phyloP scores from a whole-genome alignment of 2,113 vertebrate genomes.

The Rallus limicola region DNA sequence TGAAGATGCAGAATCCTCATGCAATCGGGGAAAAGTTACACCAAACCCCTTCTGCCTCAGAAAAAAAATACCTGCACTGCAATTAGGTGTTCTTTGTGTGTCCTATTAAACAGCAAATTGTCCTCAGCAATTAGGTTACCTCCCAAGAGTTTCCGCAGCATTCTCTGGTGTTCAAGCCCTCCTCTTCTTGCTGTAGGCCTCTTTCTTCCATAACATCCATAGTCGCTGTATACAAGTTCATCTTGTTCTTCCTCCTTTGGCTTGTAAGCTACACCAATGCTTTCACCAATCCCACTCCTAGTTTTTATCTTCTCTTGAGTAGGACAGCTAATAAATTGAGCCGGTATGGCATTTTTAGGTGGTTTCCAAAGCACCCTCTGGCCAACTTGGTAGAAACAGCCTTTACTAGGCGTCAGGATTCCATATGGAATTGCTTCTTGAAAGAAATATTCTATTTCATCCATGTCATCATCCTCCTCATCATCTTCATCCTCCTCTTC shows the following conservation, averaged over 20 bases:
- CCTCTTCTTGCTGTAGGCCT: conserved; percentile 11
- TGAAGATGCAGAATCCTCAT: background rate
- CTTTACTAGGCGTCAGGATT: conserved; percentile 20
- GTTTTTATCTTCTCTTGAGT: conserved; percentile 42
- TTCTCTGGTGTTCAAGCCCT: conserved; percentile 28
- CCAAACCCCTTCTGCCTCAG: background rate
- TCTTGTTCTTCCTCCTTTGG: conserved; percentile 35
- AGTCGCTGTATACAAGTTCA: conserved; percentile 24
- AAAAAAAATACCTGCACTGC: background rate
- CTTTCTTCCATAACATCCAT: conserved; percentile 40
- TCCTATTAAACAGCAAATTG: background rate
- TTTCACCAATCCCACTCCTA: conserved; percentile 1
- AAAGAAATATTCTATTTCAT: conserved; percentile 57
- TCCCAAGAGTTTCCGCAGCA: conserved; percentile 37
- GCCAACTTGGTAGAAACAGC: conserved; percentile 31
- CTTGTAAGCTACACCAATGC: conserved; percentile 15
- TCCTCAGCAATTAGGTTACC: conserved; percentile 46
- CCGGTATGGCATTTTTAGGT: conserved; percentile 12
- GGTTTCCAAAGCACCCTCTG: conserved; percentile 65
- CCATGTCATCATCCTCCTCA: background rate
- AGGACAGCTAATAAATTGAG: conserved; percentile 62
- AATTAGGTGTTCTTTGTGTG: background rate
- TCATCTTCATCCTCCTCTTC: conserved; percentile 55
- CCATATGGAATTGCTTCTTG: conserved; percentile 1
- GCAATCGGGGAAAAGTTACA: background rate